These are phyloP conservation scores for Rousettus madagascariensis DNA, from an alignment of 2,797 vertebrate genomes.

Conservation along the genomic window DNA sequence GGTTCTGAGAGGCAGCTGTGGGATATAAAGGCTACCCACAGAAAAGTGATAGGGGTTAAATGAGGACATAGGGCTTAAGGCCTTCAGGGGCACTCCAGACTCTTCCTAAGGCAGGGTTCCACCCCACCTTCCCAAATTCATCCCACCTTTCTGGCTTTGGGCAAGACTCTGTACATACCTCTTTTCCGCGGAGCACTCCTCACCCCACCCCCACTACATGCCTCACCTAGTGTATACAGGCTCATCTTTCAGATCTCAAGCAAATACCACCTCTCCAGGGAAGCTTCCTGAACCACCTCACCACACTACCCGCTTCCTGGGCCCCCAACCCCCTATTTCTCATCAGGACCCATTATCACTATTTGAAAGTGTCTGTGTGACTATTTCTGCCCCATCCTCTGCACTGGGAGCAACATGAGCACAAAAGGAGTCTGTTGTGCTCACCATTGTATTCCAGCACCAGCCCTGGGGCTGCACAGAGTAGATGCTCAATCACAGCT, in stretches of 20 bases:
- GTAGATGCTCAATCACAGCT: too few species aligned
- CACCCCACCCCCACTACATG: too few species aligned
- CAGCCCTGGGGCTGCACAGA: fast-evolving
- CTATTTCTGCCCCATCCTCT: not conserved
- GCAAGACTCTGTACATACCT: not conserved
- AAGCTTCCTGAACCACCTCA: not conserved
- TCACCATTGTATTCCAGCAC: not conserved
- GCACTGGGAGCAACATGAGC: not conserved
- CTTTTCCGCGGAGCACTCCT: not conserved
- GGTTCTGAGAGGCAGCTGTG: not conserved
- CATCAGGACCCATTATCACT: not conserved
- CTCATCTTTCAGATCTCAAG: not conserved
- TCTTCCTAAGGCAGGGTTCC: not conserved
- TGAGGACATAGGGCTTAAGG: not conserved
- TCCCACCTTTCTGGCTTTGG: not conserved
- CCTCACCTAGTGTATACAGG: not conserved
- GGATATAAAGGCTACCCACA: not conserved
- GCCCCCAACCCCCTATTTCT: not conserved
- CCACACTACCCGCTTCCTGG: too few species aligned
- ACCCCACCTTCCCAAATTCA: not conserved
- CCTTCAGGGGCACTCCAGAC: not conserved
- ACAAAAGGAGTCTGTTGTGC: not conserved
- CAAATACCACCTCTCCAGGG: not conserved
- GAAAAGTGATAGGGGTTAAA: not conserved
- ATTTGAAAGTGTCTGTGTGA: not conserved